phyloP scores from a whole-genome alignment of 2,113 vertebrate species.

The Gasterosteus nipponicus region DNA sequence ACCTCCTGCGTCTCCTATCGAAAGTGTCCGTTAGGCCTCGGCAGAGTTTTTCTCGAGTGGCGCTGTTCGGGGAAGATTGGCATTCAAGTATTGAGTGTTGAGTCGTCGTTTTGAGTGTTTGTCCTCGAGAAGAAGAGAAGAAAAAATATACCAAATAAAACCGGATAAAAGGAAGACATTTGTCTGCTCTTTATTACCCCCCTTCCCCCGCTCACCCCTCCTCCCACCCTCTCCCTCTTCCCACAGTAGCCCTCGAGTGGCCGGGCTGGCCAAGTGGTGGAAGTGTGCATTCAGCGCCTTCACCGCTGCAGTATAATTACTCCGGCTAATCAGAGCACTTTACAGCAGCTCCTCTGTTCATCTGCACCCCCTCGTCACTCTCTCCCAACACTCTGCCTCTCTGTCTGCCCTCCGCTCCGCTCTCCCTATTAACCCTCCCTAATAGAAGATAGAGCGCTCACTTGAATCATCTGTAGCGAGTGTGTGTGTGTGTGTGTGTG shows the following conservation, averaged over 20 bases:
- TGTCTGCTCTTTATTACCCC: constrained; percentile 25
- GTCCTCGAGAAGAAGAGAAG: constrained; percentile 13
- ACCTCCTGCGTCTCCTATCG: background rate
- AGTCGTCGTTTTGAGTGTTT: constrained; percentile 20
- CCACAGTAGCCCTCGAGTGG: constrained; percentile 53
- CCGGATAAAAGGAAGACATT: constrained; percentile 34
- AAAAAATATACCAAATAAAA: constrained; percentile 33
- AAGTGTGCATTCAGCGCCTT: constrained; percentile 71
- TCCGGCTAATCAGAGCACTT: constrained; percentile 83
- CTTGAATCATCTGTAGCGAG: constrained; percentile 59
- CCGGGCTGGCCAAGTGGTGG: constrained; percentile 47
- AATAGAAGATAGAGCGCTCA: constrained; percentile 65
- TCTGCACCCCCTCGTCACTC: constrained; percentile 62
- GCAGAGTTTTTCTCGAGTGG: background rate
- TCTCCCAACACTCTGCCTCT: constrained; percentile 67
- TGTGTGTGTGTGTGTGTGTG: constrained; percentile 51
- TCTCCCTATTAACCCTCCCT: constrained; percentile 65
- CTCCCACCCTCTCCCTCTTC: constrained; percentile 32
- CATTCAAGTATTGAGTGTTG: background rate
- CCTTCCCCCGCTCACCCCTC: constrained; percentile 5
- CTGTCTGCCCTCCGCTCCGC: constrained; percentile 63
- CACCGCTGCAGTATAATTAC: constrained; percentile 81
- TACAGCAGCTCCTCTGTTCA: constrained; percentile 82
- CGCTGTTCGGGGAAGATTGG: constrained; percentile 1
- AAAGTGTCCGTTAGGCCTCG: constrained; percentile 1